Conservation (phyloP, 1,140 invertebrate genomes). For the Drosophila kikkawai region DNA sequence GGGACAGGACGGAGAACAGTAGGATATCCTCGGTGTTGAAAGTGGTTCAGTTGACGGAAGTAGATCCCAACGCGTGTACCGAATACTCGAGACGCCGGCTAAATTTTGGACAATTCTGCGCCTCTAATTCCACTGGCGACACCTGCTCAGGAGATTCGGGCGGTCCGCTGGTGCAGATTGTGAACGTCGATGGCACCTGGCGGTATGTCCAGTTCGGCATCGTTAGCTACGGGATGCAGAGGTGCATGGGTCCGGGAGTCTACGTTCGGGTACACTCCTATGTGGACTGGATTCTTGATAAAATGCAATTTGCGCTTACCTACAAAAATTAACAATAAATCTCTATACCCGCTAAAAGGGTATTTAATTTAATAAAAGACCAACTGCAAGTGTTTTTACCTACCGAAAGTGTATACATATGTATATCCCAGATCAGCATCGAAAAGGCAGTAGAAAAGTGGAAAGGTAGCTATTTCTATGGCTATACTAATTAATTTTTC, state of each 20-base stretch:
- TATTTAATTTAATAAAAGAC: background rate
- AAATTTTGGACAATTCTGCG: constrained; percentile 4
- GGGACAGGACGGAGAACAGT: background rate
- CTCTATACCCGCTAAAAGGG: too few relatives aligned
- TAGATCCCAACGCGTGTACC: background rate
- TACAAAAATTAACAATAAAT: background rate
- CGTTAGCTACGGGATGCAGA: background rate
- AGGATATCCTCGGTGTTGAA: background rate
- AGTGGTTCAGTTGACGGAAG: background rate
- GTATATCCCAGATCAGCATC: too few relatives aligned
- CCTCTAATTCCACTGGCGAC: background rate
- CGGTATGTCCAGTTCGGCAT: constrained; percentile 9
- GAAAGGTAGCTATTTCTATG: too few relatives aligned
- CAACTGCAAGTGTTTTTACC: background rate
- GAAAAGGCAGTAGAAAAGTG: too few relatives aligned
- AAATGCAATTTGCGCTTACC: background rate
- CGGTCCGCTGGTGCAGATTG: background rate
- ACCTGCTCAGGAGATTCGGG: constrained; percentile 4
- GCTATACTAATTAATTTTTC: too few relatives aligned
- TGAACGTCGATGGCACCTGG: background rate
- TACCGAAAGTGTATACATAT: too few relatives aligned
- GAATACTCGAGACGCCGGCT: background rate
- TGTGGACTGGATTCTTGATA: constrained; percentile 2
- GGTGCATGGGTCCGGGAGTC: background rate
- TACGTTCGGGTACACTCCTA: constrained; percentile 1